Percentiles rank a stretch among this genome's conserved stretches.
Evolutionary conservation across 2,113 vertebrate species (phyloP).

Genomic region (Scalopus aquaticus): DNA sequence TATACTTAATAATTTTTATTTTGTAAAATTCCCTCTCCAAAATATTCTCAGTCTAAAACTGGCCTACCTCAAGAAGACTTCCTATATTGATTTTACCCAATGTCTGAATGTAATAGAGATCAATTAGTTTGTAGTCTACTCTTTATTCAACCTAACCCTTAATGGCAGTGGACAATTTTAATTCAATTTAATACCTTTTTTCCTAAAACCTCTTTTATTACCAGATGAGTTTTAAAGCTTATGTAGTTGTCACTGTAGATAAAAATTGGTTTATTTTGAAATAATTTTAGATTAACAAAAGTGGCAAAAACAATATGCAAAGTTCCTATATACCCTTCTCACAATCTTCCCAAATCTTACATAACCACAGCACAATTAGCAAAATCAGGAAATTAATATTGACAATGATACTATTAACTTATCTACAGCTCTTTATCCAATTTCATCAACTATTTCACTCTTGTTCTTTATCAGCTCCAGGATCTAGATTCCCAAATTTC

Average conservation of each 20-base stretch:
- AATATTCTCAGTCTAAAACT: slow-evolving; percentile 3
- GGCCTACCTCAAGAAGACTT: not conserved
- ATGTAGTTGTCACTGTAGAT: not conserved
- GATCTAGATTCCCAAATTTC: not conserved
- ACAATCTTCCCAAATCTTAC: not conserved
- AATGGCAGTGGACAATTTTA: not conserved
- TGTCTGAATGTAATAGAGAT: not conserved
- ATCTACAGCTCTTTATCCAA: not conserved
- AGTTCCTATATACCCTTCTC: not conserved
- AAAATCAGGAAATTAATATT: not conserved
- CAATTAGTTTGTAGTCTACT: not conserved
- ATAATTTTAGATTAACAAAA: not conserved
- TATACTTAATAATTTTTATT: not conserved
- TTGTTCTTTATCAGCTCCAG: not conserved
- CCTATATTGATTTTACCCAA: not conserved
- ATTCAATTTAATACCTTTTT: not conserved
- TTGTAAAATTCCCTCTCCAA: not conserved
- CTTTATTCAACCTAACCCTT: not conserved
- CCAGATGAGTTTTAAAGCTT: slow-evolving; percentile 12
- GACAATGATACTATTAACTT: not conserved
- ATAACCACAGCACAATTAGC: not conserved
- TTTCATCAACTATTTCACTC: not conserved
- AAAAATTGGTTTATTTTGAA: slow-evolving; percentile 43
- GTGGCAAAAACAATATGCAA: not conserved
- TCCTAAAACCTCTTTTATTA: not conserved